Conservation (phyloP, 1,140 invertebrate genomes). For the Eupeodes corollae region DNA sequence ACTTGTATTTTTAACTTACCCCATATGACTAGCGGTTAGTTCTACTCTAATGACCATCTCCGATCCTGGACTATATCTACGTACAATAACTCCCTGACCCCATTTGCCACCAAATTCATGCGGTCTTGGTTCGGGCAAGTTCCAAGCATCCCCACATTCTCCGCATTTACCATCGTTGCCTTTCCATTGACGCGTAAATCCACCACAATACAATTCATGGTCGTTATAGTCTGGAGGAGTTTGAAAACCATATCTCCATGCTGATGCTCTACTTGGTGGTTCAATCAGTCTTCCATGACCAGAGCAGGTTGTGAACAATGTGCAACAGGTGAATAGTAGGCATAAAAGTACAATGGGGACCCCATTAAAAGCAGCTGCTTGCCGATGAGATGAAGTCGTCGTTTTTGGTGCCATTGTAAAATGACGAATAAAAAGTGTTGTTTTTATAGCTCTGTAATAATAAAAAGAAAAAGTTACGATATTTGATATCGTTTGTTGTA, state of each 20-base stretch:
- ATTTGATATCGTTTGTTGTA: no score
- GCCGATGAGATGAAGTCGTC: no score
- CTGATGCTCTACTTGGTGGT: slow-evolving; percentile 68
- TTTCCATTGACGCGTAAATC: slow-evolving; percentile 66
- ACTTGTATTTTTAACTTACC: slow-evolving; percentile 35
- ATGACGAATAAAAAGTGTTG: no score
- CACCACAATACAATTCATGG: slow-evolving; percentile 80
- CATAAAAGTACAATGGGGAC: no score
- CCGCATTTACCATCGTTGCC: slow-evolving; percentile 68
- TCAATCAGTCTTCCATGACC: slow-evolving; percentile 72
- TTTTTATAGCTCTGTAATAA: no score
- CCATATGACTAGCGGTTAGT: slow-evolving; percentile 66
- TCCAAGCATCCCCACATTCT: slow-evolving; percentile 78
- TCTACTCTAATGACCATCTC: slow-evolving; percentile 62
- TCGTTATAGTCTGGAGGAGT: slow-evolving; percentile 78
- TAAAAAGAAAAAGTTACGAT: no score
- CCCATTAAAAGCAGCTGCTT: no score
- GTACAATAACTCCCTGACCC: slow-evolving; percentile 66
- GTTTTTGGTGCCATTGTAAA: no score
- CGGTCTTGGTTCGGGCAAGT: slow-evolving; percentile 53
- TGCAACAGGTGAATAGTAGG: neutral
- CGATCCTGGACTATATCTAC: slow-evolving; percentile 56
- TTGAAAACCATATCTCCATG: slow-evolving; percentile 59
- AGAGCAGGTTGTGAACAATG: slow-evolving; percentile 5
- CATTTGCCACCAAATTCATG: slow-evolving; percentile 79